These are phyloP conservation scores for Diplosoma virens DNA, from an alignment of 23 tunicate genomes.

Conservation along the genomic window DNA sequence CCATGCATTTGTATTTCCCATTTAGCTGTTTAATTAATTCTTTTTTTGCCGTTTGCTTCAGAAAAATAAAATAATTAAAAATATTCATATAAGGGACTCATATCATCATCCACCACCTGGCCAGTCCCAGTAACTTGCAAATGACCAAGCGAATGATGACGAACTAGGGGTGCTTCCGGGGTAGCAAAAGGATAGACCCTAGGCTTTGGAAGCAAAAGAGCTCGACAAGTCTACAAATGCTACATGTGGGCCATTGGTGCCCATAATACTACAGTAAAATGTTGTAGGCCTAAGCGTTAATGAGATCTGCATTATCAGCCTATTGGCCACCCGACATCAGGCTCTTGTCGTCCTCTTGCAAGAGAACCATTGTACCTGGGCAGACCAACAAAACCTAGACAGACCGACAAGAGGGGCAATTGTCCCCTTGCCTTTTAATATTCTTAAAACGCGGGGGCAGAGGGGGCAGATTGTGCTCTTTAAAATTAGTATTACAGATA, in stretches of 20 bases:
- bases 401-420: too few species aligned
- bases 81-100: neutral
- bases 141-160: conserved; percentile 2
- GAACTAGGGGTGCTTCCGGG: neutral
- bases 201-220: neutral
- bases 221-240: neutral
- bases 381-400: conserved; percentile 1
- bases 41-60: too few species aligned
- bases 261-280: neutral
- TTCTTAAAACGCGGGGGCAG: too few species aligned
- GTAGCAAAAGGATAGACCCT: conserved; percentile 2
- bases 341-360: too few species aligned
- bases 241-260: neutral
- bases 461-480: too few species aligned
- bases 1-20: too few species aligned
- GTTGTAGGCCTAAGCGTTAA: neutral
- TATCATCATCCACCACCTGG: neutral
- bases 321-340: neutral
- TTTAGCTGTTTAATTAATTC: too few species aligned
- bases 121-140: neutral
- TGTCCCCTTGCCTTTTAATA: too few species aligned
- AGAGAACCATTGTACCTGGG: neutral
- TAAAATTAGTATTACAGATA: too few species aligned
- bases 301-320: neutral
- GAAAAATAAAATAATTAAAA: too few species aligned